Base-by-base conservation (phyloP, 2,113 vertebrate species). In the Pontoporia blainvillei region DNA sequence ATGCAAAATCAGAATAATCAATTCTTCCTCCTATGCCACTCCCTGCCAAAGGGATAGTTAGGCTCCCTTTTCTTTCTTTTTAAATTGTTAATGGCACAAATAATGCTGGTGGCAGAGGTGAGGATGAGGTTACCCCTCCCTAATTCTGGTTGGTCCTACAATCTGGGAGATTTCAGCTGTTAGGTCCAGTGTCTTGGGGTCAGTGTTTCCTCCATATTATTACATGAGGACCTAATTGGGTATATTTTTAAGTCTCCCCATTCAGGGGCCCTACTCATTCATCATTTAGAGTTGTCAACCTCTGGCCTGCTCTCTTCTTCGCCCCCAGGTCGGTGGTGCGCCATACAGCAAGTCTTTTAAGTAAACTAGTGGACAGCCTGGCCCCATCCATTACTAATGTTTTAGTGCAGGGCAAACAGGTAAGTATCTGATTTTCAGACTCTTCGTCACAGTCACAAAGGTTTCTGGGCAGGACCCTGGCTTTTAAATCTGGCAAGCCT, bases 331-430 rank as follows among this genome's bases (percentile, higher is more conserved):
- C 99, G 98, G 99, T 99, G 99, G 99, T 99, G 96, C 99, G 99
- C 98, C 99, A 99, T 97, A 99, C 99, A 98, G 99, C 99, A 97
- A 99, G 99, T 99, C 99, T 99, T 98, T 99, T 99, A 99, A 99
- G 98, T 99, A 99, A 99, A 98, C 99, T 99, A 99, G 99, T 99
- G 99, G 99, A 99, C 99, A 99, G 99, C 99, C 99, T 99, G 99
- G 99, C 99, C 90, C 99, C 99, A 89, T 99, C 99, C 99, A 99
- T 99, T 99, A 99, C 99, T 99, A 99, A 99, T 99, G 99, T 99
- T 97, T 99, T 99, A 99, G 99, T 99, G 97, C 99, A 99, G 99
- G 99, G 99, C 98, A 99, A 99, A 98, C 99, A 99, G 99, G 99
- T 99, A 99, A 99, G 99, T 99, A 94, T 96, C 90, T 91, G 93